Percentiles rank a stretch among this genome's conserved stretches.
Evolutionary conservation across 2,888 invertebrate species (phyloP).

Genomic region (Elegia similella): DNA sequence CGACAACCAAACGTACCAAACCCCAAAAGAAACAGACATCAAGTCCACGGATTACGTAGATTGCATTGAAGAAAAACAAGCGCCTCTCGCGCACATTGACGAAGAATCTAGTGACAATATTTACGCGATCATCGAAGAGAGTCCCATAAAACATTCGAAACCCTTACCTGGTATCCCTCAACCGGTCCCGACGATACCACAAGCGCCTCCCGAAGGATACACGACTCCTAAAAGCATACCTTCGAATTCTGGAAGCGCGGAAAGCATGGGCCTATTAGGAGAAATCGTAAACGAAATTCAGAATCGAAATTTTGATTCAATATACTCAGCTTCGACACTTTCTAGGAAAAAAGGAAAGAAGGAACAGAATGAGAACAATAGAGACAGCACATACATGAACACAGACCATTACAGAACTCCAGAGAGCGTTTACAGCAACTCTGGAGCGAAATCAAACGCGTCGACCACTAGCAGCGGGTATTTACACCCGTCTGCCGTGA

Average conservation of each 20-base stretch:
- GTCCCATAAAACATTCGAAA: slow-evolving; percentile 76
- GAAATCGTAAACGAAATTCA: slow-evolving; percentile 95
- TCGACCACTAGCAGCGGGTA: slow-evolving; percentile 87
- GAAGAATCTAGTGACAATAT: slow-evolving; percentile 88
- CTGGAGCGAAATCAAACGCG: slow-evolving; percentile 81
- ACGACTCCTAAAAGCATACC: slow-evolving; percentile 67
- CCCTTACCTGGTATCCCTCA: slow-evolving; percentile 62
- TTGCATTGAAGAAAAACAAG: slow-evolving; percentile 86
- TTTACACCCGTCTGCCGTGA: slow-evolving; percentile 86
- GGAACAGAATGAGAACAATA: slow-evolving; percentile 48
- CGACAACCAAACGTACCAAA: slow-evolving; percentile 76
- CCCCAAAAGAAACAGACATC: slow-evolving; percentile 67
- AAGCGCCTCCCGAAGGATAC: slow-evolving; percentile 75
- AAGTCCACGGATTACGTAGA: slow-evolving; percentile 87
- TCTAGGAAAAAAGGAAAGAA: slow-evolving; percentile 81
- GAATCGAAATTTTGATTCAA: slow-evolving; percentile 91
- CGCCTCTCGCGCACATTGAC: slow-evolving; percentile 83
- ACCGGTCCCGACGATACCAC: slow-evolving; percentile 50
- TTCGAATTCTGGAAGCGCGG: slow-evolving; percentile 79
- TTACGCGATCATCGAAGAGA: slow-evolving; percentile 93
- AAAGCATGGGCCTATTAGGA: slow-evolving; percentile 89
- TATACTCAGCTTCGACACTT: slow-evolving; percentile 90
- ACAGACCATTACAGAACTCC: slow-evolving; percentile 82
- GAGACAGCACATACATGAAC: slow-evolving; percentile 83
- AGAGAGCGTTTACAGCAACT: slow-evolving; percentile 84